phyloP scores from a whole-genome alignment of 2,797 vertebrate genomes.

The Falco rusticolus region DNA sequence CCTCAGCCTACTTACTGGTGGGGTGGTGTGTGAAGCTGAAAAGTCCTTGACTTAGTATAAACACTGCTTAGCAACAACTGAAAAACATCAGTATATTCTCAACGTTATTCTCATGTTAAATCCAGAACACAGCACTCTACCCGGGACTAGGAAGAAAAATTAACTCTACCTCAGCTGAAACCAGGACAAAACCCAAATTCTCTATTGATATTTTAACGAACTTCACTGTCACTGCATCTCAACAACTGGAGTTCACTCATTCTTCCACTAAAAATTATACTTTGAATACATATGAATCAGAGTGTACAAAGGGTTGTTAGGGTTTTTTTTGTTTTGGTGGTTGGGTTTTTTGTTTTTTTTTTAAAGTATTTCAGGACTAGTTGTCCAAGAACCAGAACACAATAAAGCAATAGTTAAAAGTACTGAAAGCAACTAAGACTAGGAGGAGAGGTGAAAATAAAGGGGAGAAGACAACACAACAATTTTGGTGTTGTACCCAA shows the following conservation, averaged over 20 bases:
- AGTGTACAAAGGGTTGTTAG: background rate
- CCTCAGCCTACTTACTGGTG: too few relatives aligned
- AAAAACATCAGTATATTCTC: too few relatives aligned
- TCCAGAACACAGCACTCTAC: too few relatives aligned
- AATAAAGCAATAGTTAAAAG: background rate
- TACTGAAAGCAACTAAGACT: background rate
- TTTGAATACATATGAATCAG: background rate
- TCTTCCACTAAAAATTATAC: background rate
- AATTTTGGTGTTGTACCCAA: background rate
- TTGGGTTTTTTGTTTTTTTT: background rate
- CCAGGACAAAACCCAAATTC: background rate
- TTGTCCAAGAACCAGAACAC: background rate
- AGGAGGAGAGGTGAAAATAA: background rate
- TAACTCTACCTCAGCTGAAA: too few relatives aligned
- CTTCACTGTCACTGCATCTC: background rate
- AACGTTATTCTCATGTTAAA: too few relatives aligned
- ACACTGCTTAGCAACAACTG: too few relatives aligned
- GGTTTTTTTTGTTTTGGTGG: too few relatives aligned
- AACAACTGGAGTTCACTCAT: background rate
- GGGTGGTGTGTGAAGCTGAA: too few relatives aligned
- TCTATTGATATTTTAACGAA: background rate
- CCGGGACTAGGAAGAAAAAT: too few relatives aligned
- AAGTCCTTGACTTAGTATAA: too few relatives aligned
- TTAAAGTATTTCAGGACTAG: background rate
- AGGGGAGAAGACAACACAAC: background rate